Evolutionary conservation across 2,888 invertebrate genomes (phyloP).

Genomic region (Exephanes ischioxanthus): DNA sequence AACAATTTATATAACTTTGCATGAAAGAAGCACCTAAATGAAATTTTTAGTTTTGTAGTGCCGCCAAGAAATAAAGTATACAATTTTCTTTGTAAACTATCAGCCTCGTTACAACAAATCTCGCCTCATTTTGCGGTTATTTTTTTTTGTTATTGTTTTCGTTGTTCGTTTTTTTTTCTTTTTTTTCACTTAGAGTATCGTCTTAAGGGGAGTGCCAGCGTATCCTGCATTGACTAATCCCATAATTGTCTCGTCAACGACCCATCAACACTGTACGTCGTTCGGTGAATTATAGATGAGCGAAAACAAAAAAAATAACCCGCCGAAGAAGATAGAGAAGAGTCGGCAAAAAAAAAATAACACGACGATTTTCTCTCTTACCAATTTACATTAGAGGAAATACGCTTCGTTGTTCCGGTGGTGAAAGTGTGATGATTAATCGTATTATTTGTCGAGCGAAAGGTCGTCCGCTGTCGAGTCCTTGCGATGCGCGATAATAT

Average conservation of each 20-base stretch:
- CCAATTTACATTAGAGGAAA: constrained; percentile 43
- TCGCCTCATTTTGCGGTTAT: constrained; percentile 44
- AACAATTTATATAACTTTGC: constrained; percentile 77
- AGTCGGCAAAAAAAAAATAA: constrained; percentile 7
- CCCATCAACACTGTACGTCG: neutral
- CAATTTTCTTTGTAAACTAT: constrained; percentile 76
- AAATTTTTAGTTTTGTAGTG: constrained; percentile 80
- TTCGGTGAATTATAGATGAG: neutral
- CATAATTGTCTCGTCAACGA: constrained; percentile 20
- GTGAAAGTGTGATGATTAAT: constrained; percentile 18
- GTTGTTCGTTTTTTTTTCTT: neutral
- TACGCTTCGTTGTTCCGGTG: constrained; percentile 52
- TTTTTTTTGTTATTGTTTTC: constrained; percentile 46
- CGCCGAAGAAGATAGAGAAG: constrained; percentile 8
- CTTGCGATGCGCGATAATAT: constrained; percentile 74
- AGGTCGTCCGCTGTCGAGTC: constrained; percentile 63
- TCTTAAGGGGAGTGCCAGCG: constrained; percentile 1
- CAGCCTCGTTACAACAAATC: constrained; percentile 29
- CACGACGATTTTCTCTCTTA: constrained; percentile 64
- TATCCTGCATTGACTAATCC: neutral
- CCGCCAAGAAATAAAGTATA: constrained; percentile 79
- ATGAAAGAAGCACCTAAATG: constrained; percentile 76
- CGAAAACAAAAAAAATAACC: neutral
- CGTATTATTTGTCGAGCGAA: constrained; percentile 33
- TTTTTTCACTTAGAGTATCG: neutral